Evolutionary conservation across 2,797 vertebrate species (phyloP), one percentile per base, ranked within the genome.

Genomic region (Coccyzus lansbergi): DNA sequence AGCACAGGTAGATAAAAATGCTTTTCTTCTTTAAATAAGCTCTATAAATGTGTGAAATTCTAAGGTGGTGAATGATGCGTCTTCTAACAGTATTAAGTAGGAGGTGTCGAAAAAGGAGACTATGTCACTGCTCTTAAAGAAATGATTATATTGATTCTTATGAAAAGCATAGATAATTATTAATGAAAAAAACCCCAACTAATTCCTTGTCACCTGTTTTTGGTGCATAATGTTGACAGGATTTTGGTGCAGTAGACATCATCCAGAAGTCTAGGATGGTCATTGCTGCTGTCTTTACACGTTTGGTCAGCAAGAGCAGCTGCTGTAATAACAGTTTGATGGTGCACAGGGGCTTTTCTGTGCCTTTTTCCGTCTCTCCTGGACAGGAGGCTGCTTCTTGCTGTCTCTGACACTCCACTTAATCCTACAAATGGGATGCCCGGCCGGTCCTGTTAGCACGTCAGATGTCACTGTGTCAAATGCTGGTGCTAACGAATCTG

Each of bases 21-120:
- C 64, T 46, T 12, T 69, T 34, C 7, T 68, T 62, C 81, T 84
- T 60, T 2, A 40, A 84, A 77, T 24, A 69, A 79, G 36, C 56
- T 63, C 82, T 74, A 63, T 59, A 36, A 76, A 89, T 40, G 71
- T 83, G 92, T 95, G 92, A 87, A 67, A 77, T 89, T 86, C 53
- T 86, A 53, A 91, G 28, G n/a, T 87, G 71, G 29, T 40, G 53
- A 85, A 48, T 56, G 58, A 51, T 58, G 44, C 56, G 71, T 65
- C 31, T 93, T 92, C 55, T 72, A 51, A 62, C 52, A 55, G 10
- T 46, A 9, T 80, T 74, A 85, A 85, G 84, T 44, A 18, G 1
- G 49, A 89, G 40, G 78, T 85, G 64, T 20, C 79, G 56, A 29
- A 33, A 33, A 33, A 70, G n/a, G 53, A 31, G 44, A 53, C 18